Evolutionary conservation across 2,797 vertebrate genomes (phyloP).

Genomic region (Adelosebastes latens): DNA sequence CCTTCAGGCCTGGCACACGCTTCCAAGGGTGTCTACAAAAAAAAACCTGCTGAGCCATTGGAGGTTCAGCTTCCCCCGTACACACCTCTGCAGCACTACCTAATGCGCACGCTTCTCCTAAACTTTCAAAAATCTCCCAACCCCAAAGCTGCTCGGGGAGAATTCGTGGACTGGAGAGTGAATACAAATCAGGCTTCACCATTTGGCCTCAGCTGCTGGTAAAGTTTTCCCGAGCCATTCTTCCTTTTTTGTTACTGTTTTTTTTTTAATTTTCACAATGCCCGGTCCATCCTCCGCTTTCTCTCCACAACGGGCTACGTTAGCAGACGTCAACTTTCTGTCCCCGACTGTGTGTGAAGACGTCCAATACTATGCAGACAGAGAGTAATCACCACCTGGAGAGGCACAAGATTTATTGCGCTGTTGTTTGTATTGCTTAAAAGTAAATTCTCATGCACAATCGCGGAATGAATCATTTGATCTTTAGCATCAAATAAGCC

Average conservation of each 20-base stretch:
- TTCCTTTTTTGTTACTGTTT: slow-evolving; percentile 45
- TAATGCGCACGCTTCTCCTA: slow-evolving; percentile 48
- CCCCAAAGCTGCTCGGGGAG: slow-evolving; percentile 58
- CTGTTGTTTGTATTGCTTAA: slow-evolving; percentile 66
- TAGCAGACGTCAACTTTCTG: slow-evolving; percentile 67
- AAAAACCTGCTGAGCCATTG: slow-evolving; percentile 67
- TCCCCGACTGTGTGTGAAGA: slow-evolving; percentile 56
- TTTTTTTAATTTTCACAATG: slow-evolving; percentile 43
- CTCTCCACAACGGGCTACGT: slow-evolving; percentile 39
- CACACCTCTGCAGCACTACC: slow-evolving; percentile 54
- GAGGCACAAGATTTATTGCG: slow-evolving; percentile 65
- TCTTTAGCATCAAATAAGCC: slow-evolving; percentile 77
- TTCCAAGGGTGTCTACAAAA: slow-evolving; percentile 70
- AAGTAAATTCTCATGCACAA: slow-evolving; percentile 79
- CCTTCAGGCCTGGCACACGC: slow-evolving; percentile 81
- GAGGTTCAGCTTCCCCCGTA: slow-evolving; percentile 57
- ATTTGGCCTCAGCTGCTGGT: slow-evolving; percentile 47
- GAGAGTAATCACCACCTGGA: slow-evolving; percentile 61
- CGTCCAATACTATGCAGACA: slow-evolving; percentile 64
- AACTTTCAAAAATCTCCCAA: slow-evolving; percentile 69
- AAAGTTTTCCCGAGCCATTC: slow-evolving; percentile 42
- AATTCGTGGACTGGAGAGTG: slow-evolving; percentile 56
- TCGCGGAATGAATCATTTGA: slow-evolving; percentile 78
- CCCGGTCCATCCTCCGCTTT: slow-evolving; percentile 36
- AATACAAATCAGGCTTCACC: slow-evolving; percentile 70